Base-by-base conservation (phyloP, 2,888 invertebrate genomes). In the Stegana nigrithorax region DNA sequence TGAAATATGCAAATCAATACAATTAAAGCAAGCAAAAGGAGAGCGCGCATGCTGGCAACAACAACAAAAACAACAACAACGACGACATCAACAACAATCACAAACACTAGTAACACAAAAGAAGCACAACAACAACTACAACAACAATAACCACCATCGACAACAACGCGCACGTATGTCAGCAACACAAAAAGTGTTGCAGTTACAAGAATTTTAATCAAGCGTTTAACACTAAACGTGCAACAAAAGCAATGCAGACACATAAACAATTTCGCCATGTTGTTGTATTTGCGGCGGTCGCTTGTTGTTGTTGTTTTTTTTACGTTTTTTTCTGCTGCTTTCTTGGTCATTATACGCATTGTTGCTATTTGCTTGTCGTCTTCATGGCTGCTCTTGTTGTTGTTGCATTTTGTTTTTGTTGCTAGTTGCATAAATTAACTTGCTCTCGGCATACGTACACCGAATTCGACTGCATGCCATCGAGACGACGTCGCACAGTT, bases 1-100 rank as follows among this genome's bases (percentile, higher is more conserved):
- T 83, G 83, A 81, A 82, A 82, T 81, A 82, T 82, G 82, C 83
- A 82, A 82, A 82, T 83, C 82, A 83, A 82, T 83, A 81, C 83
- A 83, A 82, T 82, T 82, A 83, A 81, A 83, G 78, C 76, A 78
- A 71, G 68, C 76, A 75, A 77, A 73, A n/a, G n/a, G n/a, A n/a
- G n/a, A n/a, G n/a, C n/a, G n/a, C n/a, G n/a, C n/a, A n/a, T n/a
- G n/a, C n/a, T 25, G 12, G 29, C 26, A 53, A 39, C 39, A 53
- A 68, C 29, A 1, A 32, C n/a, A n/a, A 1, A 1, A n/a, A 57
- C 66, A 64, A 29, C 63, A 63, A 42, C 63, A 64, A 56, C 62
- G 64, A 62, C 65, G 39, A 60, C 45, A 50, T 17, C 59, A 64
- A 50, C 60, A 69, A n/a, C n/a, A n/a, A n/a, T n/a, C n/a, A n/a